Percentiles rank a stretch among this genome's conserved stretches.
These are phyloP conservation scores for Pteromalus puparum DNA, from an alignment of 1,140 invertebrate genomes.

Conservation along the genomic window DNA sequence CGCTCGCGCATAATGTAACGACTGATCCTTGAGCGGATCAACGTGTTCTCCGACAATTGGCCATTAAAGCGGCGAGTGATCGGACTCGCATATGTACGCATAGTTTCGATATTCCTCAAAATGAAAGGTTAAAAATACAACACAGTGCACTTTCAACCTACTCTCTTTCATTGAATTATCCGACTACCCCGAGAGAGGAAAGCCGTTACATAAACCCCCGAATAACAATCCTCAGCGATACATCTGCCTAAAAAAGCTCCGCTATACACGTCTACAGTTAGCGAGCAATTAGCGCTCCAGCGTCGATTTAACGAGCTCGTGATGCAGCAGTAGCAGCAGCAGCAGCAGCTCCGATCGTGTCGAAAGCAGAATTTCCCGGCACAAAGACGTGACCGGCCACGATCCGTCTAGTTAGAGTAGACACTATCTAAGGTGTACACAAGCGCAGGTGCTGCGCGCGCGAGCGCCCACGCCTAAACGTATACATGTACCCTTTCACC, in stretches of 20 bases:
- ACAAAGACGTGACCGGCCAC: slow-evolving; percentile 14
- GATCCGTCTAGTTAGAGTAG: slow-evolving; percentile 2
- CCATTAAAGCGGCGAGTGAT: background rate
- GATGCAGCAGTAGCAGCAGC: background rate
- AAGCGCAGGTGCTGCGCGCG: slow-evolving; percentile 1
- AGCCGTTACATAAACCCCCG: background rate
- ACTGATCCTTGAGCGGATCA: background rate
- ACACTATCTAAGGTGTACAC: background rate
- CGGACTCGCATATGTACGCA: background rate
- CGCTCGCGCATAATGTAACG: background rate
- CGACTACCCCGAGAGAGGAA: background rate
- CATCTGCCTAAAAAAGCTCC: slow-evolving; percentile 1
- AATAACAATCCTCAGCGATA: background rate
- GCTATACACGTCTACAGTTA: background rate
- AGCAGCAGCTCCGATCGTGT: background rate
- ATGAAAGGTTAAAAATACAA: too few species aligned
- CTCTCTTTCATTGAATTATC: too few species aligned
- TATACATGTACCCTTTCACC: slow-evolving; percentile 7
- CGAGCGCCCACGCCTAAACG: background rate
- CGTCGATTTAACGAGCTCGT: slow-evolving; percentile 22
- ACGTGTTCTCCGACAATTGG: background rate
- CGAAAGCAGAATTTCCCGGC: slow-evolving; percentile 1
- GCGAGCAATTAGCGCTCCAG: slow-evolving; percentile 19
- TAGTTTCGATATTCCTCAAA: too few species aligned
- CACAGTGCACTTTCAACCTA: too few species aligned